Conservation (phyloP, 2,113 vertebrate genomes). For the Cephalopholis sonnerati region DNA sequence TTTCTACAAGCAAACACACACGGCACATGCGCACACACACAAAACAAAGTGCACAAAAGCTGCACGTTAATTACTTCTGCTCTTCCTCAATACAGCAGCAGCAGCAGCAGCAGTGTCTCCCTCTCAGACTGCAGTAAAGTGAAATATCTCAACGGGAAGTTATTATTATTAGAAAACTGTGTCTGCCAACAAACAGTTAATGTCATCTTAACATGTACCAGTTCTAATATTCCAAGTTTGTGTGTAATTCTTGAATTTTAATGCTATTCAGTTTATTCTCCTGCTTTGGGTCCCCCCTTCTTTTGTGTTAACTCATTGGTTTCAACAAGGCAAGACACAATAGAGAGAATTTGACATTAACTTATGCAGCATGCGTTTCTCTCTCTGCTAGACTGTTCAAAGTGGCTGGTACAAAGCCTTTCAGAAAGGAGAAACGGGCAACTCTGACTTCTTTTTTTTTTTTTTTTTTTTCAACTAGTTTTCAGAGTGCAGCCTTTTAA, state of each 20-base stretch:
- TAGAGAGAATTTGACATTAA: conserved; percentile 56
- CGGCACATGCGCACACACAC: neutral
- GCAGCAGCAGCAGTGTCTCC: conserved; percentile 14
- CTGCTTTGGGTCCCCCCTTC: neutral
- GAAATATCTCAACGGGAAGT: conserved; percentile 14
- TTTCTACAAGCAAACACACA: conserved; percentile 6
- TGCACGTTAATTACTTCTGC: conserved; percentile 35
- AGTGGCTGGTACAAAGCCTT: conserved; percentile 41
- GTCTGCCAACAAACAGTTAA: conserved; percentile 21
- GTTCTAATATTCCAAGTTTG: conserved; percentile 31
- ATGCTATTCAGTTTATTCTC: conserved; percentile 28
- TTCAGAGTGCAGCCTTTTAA: conserved; percentile 29
- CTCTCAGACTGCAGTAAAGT: conserved; percentile 1
- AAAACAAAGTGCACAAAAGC: conserved; percentile 31
- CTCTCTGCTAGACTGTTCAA: conserved; percentile 39
- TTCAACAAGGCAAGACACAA: conserved; percentile 36
- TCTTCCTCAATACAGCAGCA: conserved; percentile 10
- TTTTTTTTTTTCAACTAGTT: conserved; percentile 4
- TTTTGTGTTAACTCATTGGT: conserved; percentile 25
- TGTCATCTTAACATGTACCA: conserved; percentile 12
- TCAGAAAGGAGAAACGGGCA: conserved; percentile 23
- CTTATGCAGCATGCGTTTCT: conserved; percentile 41
- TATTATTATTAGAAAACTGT: neutral
- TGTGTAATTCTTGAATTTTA: conserved; percentile 17
- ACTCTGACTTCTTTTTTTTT: conserved; percentile 1